Evolutionary conservation across 2,113 vertebrate genomes (phyloP).

Genomic region (Indicator indicator): DNA sequence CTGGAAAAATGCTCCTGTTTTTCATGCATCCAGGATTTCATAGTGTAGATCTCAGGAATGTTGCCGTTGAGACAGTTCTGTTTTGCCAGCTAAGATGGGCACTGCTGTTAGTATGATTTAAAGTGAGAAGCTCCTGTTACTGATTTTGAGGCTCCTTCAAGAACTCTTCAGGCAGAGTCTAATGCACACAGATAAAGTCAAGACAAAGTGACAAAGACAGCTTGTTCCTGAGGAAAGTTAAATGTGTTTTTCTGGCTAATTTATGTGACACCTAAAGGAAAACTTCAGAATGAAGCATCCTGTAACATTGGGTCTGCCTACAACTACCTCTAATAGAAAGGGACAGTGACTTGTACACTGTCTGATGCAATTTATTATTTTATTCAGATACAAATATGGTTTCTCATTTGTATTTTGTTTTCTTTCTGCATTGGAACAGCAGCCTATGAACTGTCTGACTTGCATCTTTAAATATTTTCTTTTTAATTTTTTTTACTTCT

Average conservation of each 20-base stretch:
- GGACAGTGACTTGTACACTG: constrained; percentile 5
- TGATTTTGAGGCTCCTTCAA: background rate
- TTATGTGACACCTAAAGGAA: constrained; percentile 29
- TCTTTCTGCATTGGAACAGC: background rate
- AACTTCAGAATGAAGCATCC: background rate
- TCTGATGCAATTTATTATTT: constrained; percentile 18
- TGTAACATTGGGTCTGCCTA: background rate
- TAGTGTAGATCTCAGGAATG: background rate
- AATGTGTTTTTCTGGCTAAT: background rate
- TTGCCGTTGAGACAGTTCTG: background rate
- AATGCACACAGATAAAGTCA: background rate
- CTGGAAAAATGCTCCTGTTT: background rate
- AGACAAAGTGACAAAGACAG: constrained; percentile 27
- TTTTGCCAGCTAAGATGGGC: background rate
- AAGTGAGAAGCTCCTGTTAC: background rate
- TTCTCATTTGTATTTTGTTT: background rate
- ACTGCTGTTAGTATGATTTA: background rate
- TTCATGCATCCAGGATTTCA: background rate
- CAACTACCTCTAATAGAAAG: background rate
- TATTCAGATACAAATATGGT: background rate
- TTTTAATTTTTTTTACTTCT: too few species aligned
- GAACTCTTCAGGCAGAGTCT: background rate
- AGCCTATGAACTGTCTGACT: background rate
- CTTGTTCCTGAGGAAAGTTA: constrained; percentile 18
- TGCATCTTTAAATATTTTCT: background rate